phyloP scores from a whole-genome alignment of 2,888 invertebrate species.

The Ophion slaviceki region DNA sequence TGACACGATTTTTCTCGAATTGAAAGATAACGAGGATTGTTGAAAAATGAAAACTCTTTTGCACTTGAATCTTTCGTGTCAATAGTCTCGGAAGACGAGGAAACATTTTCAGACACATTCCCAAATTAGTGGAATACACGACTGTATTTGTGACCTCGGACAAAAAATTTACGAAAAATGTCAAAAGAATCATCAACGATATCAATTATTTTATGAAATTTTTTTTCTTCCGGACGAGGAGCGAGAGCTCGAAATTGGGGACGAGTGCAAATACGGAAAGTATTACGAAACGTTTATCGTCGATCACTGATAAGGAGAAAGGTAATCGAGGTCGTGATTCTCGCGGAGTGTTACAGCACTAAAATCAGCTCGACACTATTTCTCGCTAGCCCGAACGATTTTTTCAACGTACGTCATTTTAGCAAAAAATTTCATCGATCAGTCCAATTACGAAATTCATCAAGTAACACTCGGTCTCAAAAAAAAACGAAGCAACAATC shows the following conservation, averaged over 20 bases:
- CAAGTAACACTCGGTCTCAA: background rate
- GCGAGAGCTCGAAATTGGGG: background rate
- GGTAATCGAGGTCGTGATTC: background rate
- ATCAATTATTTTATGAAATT: background rate
- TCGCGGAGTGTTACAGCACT: background rate
- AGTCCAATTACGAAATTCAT: background rate
- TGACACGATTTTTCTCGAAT: background rate
- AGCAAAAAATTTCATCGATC: background rate
- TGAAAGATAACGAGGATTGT: too few relatives aligned
- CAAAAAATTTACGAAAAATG: background rate
- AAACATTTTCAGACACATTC: too few relatives aligned
- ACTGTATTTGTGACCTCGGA: too few relatives aligned
- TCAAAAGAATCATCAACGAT: background rate
- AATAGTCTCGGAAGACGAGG: background rate
- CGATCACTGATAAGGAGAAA: constrained; percentile 20
- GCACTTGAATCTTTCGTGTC: too few relatives aligned
- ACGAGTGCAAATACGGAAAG: background rate
- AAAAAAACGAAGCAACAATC: background rate
- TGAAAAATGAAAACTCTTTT: background rate
- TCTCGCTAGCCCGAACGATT: background rate
- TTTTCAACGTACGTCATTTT: background rate
- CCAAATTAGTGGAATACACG: too few relatives aligned
- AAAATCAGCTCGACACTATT: background rate
- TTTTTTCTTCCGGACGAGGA: constrained; percentile 1
- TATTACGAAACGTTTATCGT: constrained; percentile 43